These are phyloP conservation scores for Geopemphigus sp. DNA, from an alignment of 1,140 invertebrate species.

Conservation along the genomic window DNA sequence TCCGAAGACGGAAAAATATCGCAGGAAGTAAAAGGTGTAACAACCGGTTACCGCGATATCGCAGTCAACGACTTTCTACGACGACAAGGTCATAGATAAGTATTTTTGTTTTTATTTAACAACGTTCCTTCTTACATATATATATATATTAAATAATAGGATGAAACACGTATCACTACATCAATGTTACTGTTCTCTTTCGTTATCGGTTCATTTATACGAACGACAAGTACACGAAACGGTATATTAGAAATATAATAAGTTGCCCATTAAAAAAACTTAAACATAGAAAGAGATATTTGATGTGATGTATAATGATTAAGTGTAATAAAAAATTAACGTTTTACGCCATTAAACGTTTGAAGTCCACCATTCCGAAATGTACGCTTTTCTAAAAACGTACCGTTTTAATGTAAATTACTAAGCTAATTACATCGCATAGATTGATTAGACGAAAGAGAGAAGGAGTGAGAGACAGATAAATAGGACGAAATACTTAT, in stretches of 20 bases:
- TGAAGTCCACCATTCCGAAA: too few species aligned
- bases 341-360: too few species aligned
- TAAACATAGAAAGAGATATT: not conserved
- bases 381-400: too few species aligned
- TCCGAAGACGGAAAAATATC: not conserved
- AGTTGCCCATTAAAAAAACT: not conserved
- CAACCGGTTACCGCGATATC: slow-evolving; percentile 13
- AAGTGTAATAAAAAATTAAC: too few species aligned
- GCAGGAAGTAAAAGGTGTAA: slow-evolving; percentile 18
- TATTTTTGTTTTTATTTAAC: slow-evolving; percentile 8
- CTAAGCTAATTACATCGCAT: too few species aligned
- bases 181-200: too few species aligned
- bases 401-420: too few species aligned
- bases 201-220: not conserved
- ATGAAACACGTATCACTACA: too few species aligned
- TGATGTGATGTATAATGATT: not conserved
- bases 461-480: not conserved
- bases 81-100: slow-evolving; percentile 21
- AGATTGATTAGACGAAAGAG: too few species aligned
- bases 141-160: slow-evolving; percentile 28
- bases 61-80: not conserved
- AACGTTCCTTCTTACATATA: too few species aligned
- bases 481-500: slow-evolving; percentile 2
- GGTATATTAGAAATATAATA: not conserved
- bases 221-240: not conserved